Conservation (phyloP, 2,797 vertebrate species). For the Phrynocephalus vlangalii region DNA sequence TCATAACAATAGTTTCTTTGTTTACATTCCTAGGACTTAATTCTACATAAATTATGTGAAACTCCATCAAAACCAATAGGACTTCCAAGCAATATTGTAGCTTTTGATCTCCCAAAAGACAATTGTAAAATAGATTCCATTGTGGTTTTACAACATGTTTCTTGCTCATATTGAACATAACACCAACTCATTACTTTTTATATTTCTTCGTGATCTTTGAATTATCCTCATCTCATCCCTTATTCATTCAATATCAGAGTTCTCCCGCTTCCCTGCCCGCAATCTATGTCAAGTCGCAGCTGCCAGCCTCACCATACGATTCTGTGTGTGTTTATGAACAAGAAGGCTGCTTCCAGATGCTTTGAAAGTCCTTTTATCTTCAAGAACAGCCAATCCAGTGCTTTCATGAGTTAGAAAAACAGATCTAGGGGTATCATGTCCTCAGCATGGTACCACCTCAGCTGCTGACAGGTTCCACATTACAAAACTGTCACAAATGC, state of each 20-base stretch:
- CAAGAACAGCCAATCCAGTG: constrained; percentile 5
- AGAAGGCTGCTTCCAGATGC: background rate
- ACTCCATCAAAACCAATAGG: constrained; percentile 8
- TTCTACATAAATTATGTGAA: constrained; percentile 11
- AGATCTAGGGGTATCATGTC: background rate
- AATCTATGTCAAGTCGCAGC: constrained; percentile 34
- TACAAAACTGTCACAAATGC: background rate
- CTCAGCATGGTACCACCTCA: constrained; percentile 5
- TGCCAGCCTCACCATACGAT: constrained; percentile 22
- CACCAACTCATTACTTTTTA: background rate
- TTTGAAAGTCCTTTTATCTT: constrained; percentile 25
- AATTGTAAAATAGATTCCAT: background rate
- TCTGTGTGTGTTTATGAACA: constrained; percentile 19
- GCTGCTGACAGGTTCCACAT: background rate
- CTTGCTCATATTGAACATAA: constrained; percentile 17
- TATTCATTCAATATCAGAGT: constrained; percentile 28
- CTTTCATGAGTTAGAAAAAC: constrained; percentile 7
- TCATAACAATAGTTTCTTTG: background rate
- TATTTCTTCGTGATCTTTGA: constrained; percentile 8
- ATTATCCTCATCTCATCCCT: constrained; percentile 28
- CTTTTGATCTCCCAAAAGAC: constrained; percentile 21
- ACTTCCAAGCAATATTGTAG: background rate
- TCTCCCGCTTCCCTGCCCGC: background rate
- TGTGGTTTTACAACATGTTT: constrained; percentile 15
- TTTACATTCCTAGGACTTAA: background rate